Evolutionary conservation across 2,113 vertebrate species (phyloP), one percentile per base, ranked within the genome.

Genomic region (Hiodon alosoides): DNA sequence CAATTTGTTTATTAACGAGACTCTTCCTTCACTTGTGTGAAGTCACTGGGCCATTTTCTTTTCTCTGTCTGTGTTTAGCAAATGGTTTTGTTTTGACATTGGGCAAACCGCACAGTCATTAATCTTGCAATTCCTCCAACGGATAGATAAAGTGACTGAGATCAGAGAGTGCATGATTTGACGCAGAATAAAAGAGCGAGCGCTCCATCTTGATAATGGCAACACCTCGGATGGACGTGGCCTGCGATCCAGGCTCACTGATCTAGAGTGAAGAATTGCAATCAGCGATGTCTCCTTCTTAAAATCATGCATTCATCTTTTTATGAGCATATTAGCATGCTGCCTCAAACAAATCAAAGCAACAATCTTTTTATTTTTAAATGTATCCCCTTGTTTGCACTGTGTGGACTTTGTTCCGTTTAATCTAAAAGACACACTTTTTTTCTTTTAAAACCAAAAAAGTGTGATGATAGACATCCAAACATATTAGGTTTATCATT

Each of bases 1-100:
- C 76, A 67, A 83, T 83, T 60, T 80, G 71, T 80, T 82, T 78
- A 81, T 81, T 77, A 57, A 78, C 78, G 79, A 78, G 57, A 81
- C 71, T 67, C 61, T 81, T 73, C 69, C 73, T 79, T 78, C 53
- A 71, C 59, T 79, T 64, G 31, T 61, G 8, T 74, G 54, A 77
- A 78, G 53, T 77, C 73, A 71, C 58, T 61, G 51, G 62, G 69
- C 53, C 77, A 11, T 71, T 81, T 73, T 31, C 31, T 31, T 31
- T 65, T 74, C 55, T 79, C 57, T 54, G 54, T 75, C 72, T 76
- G 68, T 61, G 74, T 78, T 81, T 77, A 71, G 74, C 69, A 82
- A 84, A 81, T 72, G 79, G 72, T 66, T 69, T 76, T 77, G 69
- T 81, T 80, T 81, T 83, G 73, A 82, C 78, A 67, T 78, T 72